phyloP scores from a whole-genome alignment of 2,797 vertebrate genomes.

The Thamnophis elegans region DNA sequence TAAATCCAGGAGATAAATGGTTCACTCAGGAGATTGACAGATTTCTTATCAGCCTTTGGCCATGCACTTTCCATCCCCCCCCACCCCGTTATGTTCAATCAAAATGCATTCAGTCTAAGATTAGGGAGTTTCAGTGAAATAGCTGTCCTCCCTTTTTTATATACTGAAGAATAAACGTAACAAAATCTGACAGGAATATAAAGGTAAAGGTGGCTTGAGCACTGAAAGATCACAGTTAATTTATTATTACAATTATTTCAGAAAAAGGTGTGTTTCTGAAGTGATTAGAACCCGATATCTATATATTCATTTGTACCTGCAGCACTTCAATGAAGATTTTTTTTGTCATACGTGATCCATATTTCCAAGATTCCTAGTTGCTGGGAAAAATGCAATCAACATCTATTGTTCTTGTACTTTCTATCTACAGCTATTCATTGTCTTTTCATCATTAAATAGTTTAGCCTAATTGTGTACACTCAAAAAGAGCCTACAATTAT shows the following conservation, averaged over 20 bases:
- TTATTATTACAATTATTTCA: neutral
- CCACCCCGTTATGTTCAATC: constrained; percentile 22
- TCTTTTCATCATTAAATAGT: neutral
- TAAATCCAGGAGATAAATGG: constrained; percentile 7
- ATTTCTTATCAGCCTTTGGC: constrained; percentile 15
- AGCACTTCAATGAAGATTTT: neutral
- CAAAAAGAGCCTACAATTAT: neutral
- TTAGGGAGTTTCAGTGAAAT: constrained; percentile 8
- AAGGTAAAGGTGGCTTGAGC: neutral
- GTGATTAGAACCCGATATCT: neutral
- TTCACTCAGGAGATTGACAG: neutral
- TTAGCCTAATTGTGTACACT: neutral
- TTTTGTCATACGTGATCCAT: neutral
- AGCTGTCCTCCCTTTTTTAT: neutral
- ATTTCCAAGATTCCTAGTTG: neutral
- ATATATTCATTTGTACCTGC: neutral
- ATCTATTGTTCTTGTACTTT: neutral
- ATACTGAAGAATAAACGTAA: constrained; percentile 15
- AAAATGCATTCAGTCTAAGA: constrained; percentile 28
- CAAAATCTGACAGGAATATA: constrained; percentile 12
- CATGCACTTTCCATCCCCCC: constrained; percentile 13
- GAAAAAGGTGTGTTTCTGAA: neutral
- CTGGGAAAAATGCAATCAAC: neutral
- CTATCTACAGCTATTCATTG: neutral
- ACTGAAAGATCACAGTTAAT: neutral